A percentile compares a stretch with the other conserved stretches of the same genome.
Evolutionary conservation across 2,888 invertebrate species (phyloP).

Genomic region (Tenthredo amoena): DNA sequence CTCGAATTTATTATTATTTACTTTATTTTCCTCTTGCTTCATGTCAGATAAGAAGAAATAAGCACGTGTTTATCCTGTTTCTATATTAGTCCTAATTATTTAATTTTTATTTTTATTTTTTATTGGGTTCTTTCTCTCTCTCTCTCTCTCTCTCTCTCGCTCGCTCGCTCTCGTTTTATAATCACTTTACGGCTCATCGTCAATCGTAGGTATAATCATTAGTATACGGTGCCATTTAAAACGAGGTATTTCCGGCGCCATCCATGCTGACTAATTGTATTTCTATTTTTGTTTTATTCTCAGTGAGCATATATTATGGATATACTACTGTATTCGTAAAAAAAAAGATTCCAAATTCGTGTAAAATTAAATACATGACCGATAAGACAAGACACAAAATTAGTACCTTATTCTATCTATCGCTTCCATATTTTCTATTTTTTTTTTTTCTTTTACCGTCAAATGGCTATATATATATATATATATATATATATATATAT

Average conservation of each 20-base stretch:
- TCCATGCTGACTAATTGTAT: slow-evolving; percentile 9
- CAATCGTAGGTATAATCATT: neutral
- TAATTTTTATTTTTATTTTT: neutral
- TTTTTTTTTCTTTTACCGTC: too few species aligned
- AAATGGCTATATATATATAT: too few species aligned
- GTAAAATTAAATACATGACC: too few species aligned
- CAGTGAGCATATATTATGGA: neutral
- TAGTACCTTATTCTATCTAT: too few species aligned
- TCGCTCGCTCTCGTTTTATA: neutral
- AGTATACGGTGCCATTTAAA: neutral
- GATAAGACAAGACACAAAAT: too few species aligned
- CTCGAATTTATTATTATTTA: neutral
- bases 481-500: too few species aligned
- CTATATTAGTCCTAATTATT: neutral
- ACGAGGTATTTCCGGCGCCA: neutral
- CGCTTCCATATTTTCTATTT: too few species aligned
- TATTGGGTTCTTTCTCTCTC: neutral
- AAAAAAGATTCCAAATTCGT: too few species aligned
- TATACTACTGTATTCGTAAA: neutral
- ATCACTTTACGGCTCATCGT: neutral
- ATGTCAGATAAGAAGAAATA: neutral
- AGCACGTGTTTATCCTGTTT: neutral
- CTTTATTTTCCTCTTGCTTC: neutral
- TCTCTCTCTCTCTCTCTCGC: neutral
- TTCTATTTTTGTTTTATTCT: neutral